These are phyloP conservation scores for Pandemis heparana DNA, from an alignment of 2,888 invertebrate genomes.

Conservation along the genomic window DNA sequence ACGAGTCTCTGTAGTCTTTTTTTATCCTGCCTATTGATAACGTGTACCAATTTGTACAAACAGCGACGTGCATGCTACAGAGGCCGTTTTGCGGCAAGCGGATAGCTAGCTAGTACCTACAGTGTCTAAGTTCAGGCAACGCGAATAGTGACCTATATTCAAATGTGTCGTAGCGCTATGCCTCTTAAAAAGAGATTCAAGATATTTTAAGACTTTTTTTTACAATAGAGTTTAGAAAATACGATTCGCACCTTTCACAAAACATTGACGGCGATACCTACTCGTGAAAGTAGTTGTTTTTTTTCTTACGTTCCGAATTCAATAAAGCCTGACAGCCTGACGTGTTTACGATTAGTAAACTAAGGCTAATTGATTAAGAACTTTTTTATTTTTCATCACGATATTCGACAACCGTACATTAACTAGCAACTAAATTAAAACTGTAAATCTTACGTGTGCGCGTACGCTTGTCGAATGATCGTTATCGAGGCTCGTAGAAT, in stretches of 20 bases:
- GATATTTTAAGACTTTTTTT: no score
- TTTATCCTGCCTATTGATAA: no score
- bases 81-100: no score
- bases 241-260: neutral
- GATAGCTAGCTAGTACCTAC: no score
- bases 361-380: neutral
- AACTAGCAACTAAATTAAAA: neutral
- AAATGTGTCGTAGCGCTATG: no score
- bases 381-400: neutral
- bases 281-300: neutral
- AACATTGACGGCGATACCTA: neutral
- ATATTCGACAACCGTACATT: constrained; percentile 16
- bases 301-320: neutral
- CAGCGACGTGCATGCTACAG: no score
- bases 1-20: no score
- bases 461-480: constrained; percentile 14
- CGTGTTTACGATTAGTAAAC: neutral
- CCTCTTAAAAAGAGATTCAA: no score
- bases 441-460: neutral
- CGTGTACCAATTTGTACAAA: no score
- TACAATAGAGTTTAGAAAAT: no score
- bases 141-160: no score
- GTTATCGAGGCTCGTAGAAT: constrained; percentile 1
- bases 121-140: no score
- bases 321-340: neutral